Base-by-base conservation (phyloP, 2,797 vertebrate genomes). In the Champsocephalus esox region DNA sequence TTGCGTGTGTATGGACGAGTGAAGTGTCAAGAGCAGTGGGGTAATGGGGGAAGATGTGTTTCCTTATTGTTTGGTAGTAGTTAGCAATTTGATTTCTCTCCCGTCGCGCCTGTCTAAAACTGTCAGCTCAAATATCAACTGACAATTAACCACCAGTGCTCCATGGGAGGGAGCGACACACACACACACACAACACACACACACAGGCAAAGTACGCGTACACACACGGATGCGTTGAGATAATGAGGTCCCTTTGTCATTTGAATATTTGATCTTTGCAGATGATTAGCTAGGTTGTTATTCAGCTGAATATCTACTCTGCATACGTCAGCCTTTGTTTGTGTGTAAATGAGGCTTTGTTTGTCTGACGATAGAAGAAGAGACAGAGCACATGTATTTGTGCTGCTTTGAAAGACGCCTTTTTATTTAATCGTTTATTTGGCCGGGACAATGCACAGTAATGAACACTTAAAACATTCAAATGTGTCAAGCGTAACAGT, bases 241-340 rank as follows among this genome's bases (percentile, higher is more conserved):
- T 94, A 93, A 93, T 93, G 91, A 93, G 93, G 87, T 92, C 90
- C 85, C 88, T 93, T 93, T 94, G 91, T 93, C 84, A 90, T 93
- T 93, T 92, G 91, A 93, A 93, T 93, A 94, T 94, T 93, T 94
- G 93, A 94, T 94, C 90, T 93, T 88, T 83, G 84, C 77, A 80
- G 87, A 90, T 92, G 92, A 94, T 93, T 92, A 91, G 87, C 75
- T 77, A 70, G 91, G 87, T 77, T 88, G 84, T 91, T 92, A 87
- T 91, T 89, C 68, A 80, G 85, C 74, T 68, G 79, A 77, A 72
- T 86, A 74, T 85, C 82, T 67, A 57, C 75, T 78, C 70, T 49
- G 68, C 58, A 49, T 85, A 66, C 62, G 45, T 87, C 83, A 73
- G 87, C 77, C 80, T 89, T 90, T 91, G 90, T 92, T 88, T 85